Evolutionary conservation across 2,797 vertebrate species (phyloP), one percentile per base, ranked within the genome.

Genomic region (Etheostoma nigrum): DNA sequence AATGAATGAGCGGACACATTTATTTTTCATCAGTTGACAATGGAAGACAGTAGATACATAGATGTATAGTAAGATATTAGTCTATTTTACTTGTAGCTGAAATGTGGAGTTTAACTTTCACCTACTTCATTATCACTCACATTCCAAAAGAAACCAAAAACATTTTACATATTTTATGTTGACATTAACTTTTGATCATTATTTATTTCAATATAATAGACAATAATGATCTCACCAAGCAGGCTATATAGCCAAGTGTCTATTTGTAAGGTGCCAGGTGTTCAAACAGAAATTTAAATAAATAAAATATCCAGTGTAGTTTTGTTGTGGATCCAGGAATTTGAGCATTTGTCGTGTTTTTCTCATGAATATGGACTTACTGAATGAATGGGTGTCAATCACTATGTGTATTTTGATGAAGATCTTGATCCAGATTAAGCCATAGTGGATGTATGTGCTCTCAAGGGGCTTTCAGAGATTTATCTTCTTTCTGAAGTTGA

Each of bases 401-500:
- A n/a, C 61, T 12, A 2, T 49, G 67, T 53, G n/a, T 63, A 7
- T 74, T 65, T 49, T 25, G 67, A 67, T 72, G 19, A 62, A 42
- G 15, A 18, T 27, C 48, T 66, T 83, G 57, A 80, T 80, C 76
- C 76, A 78, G 76, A 78, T 81, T 40, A 79, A 68, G 30, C 54
- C 15, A 14, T 33, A 4, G 27, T 62, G 61, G 55, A 69, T 58
- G 66, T 44, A 21, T 57, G 47, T 12, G 2, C 49, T 66, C 18
- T 45, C 36, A 14, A 33, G 42, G 45, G 44, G 53, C 7, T 80
- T 67, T 63, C 45, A 15, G 40, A 33, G 67, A 66, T 72, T 73
- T 74, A 67, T 65, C 58, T 63, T 71, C 6, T 73, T 33, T 45
- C 61, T 76, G n/a, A 40, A 40, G 36, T 40, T 40, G 36, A 78